Conservation (phyloP, 1,140 invertebrate genomes). For the Drosophila ambigua region DNA sequence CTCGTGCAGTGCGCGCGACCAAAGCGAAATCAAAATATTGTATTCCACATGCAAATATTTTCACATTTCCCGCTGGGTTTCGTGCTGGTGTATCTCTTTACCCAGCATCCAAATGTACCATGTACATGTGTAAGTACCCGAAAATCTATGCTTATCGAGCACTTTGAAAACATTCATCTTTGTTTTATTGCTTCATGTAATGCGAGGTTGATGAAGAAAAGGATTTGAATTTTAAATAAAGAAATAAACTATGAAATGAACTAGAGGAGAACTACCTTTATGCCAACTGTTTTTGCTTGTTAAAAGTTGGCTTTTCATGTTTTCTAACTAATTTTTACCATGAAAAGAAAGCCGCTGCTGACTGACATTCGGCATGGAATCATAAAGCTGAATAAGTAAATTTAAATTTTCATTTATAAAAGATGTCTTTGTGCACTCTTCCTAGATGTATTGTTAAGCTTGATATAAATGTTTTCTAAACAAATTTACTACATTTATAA, state of each 20-base stretch:
- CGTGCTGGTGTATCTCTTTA: not conserved
- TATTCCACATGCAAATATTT: conserved; percentile 27
- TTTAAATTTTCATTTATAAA: too few species aligned
- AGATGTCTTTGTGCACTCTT: too few species aligned
- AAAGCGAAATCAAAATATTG: conserved; percentile 44
- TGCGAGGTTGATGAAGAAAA: not conserved
- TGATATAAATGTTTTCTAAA: not conserved
- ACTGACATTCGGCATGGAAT: too few species aligned
- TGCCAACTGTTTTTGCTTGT: too few species aligned
- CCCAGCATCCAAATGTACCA: too few species aligned
- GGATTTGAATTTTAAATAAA: not conserved
- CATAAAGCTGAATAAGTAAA: too few species aligned
- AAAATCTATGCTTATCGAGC: conserved; percentile 12
- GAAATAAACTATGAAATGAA: too few species aligned
- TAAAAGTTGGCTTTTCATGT: too few species aligned
- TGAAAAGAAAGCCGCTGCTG: too few species aligned
- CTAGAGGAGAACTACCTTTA: too few species aligned
- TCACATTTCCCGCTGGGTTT: conserved; percentile 12
- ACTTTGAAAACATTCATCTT: not conserved
- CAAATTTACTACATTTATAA: not conserved
- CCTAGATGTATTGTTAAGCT: not conserved
- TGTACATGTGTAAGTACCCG: conserved; percentile 8
- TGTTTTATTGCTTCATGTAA: not conserved
- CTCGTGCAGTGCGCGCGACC: conserved; percentile 1
- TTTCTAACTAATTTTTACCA: too few species aligned